These are phyloP conservation scores for Bugula neritina DNA, from an alignment of 2,888 invertebrate species.

Conservation along the genomic window DNA sequence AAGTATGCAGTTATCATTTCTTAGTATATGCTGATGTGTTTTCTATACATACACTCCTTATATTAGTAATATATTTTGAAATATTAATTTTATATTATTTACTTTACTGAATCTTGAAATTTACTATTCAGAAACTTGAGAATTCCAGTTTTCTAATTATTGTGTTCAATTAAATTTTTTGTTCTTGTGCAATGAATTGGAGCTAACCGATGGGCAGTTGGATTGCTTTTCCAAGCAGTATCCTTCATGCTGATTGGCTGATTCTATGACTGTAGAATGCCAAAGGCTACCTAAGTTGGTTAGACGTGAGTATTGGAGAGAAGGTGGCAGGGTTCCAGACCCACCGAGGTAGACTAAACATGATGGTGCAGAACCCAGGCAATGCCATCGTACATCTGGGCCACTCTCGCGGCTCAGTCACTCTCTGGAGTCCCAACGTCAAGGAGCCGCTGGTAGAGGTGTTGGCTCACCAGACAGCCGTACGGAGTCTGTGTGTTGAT, in stretches of 20 bases:
- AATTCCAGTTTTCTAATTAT: too few relatives aligned
- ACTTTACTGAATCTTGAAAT: too few relatives aligned
- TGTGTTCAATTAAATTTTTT: too few relatives aligned
- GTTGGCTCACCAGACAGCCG: constrained; percentile 77
- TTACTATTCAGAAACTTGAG: too few relatives aligned
- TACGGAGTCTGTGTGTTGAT: constrained; percentile 77
- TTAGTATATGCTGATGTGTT: too few relatives aligned
- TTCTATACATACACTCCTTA: too few relatives aligned
- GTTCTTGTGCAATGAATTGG: too few relatives aligned
- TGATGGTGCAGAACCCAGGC: constrained; percentile 87
- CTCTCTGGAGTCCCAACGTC: constrained; percentile 88
- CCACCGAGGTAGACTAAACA: constrained; percentile 67
- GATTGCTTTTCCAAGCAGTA: too few relatives aligned
- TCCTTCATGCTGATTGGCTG: too few relatives aligned
- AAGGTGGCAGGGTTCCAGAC: constrained; percentile 73
- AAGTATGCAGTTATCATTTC: constrained; percentile 48
- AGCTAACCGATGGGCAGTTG: too few relatives aligned
- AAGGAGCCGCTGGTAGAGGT: constrained; percentile 82
- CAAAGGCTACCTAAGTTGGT: constrained; percentile 76
- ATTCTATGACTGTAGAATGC: constrained; percentile 50
- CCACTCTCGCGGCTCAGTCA: constrained; percentile 81
- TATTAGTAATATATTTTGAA: too few relatives aligned
- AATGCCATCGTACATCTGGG: constrained; percentile 90
- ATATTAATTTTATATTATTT: too few relatives aligned
- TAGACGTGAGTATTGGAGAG: constrained; percentile 90